Conservation (phyloP, 2,797 vertebrate species). For the Triplophysa yarkandensis region DNA sequence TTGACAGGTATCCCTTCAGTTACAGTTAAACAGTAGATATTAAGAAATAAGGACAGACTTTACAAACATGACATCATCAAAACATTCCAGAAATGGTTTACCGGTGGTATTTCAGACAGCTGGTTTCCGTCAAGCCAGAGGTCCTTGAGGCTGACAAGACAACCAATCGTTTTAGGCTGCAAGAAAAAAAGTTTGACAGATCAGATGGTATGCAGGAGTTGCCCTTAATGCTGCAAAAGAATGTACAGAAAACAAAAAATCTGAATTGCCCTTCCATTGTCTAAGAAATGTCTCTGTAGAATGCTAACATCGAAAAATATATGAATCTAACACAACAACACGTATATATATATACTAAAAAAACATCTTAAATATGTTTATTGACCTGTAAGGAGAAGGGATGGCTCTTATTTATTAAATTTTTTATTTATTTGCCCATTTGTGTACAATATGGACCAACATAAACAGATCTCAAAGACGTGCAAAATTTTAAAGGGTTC, state of each 20-base stretch:
- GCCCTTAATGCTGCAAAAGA: constrained; percentile 16
- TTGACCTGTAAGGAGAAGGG: too few relatives aligned
- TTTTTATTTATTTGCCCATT: too few relatives aligned
- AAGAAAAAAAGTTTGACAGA: constrained; percentile 62
- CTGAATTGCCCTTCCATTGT: constrained; percentile 25
- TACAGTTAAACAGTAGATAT: too few relatives aligned
- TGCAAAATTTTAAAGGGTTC: too few relatives aligned
- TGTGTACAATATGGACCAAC: too few relatives aligned
- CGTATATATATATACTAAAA: too few relatives aligned
- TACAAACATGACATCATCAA: constrained; percentile 21
- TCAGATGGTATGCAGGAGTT: constrained; percentile 35
- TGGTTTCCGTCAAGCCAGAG: constrained; percentile 99
- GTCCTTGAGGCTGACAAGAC: constrained; percentile 93
- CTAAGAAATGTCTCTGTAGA: neutral
- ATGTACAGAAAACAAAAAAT: constrained; percentile 31
- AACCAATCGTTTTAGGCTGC: constrained; percentile 95
- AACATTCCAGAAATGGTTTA: constrained; percentile 66
- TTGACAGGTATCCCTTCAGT: too few relatives aligned
- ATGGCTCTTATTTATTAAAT: too few relatives aligned
- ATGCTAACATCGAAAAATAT: neutral
- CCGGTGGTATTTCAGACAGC: constrained; percentile 89
- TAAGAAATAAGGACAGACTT: neutral
- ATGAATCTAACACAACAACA: too few relatives aligned
- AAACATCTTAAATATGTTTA: too few relatives aligned
- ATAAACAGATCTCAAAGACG: too few relatives aligned